These are phyloP conservation scores for Ferrisia virgata DNA, from an alignment of 2,888 invertebrate genomes.

Conservation along the genomic window DNA sequence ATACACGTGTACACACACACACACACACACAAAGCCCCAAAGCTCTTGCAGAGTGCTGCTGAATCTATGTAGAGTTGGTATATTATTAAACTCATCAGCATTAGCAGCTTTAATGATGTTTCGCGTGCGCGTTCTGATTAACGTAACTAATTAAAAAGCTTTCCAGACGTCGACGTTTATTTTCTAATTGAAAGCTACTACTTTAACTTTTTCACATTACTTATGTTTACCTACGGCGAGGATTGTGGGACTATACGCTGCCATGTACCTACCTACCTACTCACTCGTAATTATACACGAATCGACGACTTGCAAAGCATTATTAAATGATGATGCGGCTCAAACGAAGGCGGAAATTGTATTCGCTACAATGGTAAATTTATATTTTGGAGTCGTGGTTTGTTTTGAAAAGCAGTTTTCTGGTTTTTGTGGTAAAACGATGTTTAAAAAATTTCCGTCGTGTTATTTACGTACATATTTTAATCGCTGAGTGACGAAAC, in stretches of 20 bases:
- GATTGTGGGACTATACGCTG: background rate
- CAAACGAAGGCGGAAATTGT: too few relatives aligned
- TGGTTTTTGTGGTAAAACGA: too few relatives aligned
- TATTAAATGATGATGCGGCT: too few relatives aligned
- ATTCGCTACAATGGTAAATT: too few relatives aligned
- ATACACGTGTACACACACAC: background rate
- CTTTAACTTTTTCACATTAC: background rate
- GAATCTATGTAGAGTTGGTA: background rate
- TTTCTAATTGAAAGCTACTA: background rate
- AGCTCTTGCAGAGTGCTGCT: background rate
- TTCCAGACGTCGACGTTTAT: background rate
- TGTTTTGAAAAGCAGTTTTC: too few relatives aligned
- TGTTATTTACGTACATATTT: too few relatives aligned
- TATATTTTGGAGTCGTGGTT: too few relatives aligned
- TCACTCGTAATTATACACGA: background rate
- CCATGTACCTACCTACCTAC: too few relatives aligned
- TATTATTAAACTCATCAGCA: conserved; percentile 15
- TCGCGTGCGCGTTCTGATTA: conserved; percentile 20
- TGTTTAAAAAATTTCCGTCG: too few relatives aligned
- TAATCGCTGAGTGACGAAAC: too few relatives aligned
- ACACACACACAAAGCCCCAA: too few relatives aligned
- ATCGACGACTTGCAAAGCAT: background rate
- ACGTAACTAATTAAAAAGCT: conserved; percentile 20
- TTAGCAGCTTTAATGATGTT: conserved; percentile 15
- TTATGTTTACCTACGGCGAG: background rate